Base-by-base conservation (phyloP, 2,797 vertebrate species). In the Bucorvus abyssinicus region DNA sequence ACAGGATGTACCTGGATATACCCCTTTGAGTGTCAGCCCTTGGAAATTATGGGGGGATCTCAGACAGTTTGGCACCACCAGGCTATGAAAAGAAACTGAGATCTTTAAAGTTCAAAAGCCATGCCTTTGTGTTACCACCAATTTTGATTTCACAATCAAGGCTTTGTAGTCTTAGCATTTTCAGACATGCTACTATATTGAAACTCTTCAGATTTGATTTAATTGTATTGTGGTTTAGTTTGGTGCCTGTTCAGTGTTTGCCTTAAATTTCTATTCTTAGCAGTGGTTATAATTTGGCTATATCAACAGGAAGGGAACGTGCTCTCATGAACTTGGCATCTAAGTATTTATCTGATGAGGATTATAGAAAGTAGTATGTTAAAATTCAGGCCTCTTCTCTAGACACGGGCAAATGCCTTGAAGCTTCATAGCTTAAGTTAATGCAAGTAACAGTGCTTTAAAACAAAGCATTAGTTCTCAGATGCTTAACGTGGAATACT, bases 371-470 rank as follows among this genome's bases (percentile, higher is more conserved):
- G 42, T 34, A 67, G 2, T 76, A 32, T 15, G 5, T 87, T 84
- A 50, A 83, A 84, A 77, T 52, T 53, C 23, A 78, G 22, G 14
- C 77, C 36, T 81, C 20, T 75, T 82, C 44, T 88, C 55, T 34
- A 79, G 70, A 67, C 70, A 45, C 50, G 57, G 34, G 53, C 45
- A 78, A 61, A 75, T 71, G 50, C 34, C 73, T 92, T 78, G 73
- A 57, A 89, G 61, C 74, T 88, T 90, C 40, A 32, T 61, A 65
- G 34, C 44, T 86, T 71, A 61, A 65, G 20, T 78, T 95, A 75
- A 84, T 93, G 94, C 90, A 90, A 90, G 59, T 71, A 93, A 52
- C 57, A 29, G 49, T 40, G 12, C 64, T 94, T 90, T 91, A n/a
- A 71, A 93, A 55, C 52, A 76, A 69, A 79, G 34, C 14, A 26